Conservation (phyloP, 2,113 vertebrate genomes). For the Brienomyrus brachyistius region DNA sequence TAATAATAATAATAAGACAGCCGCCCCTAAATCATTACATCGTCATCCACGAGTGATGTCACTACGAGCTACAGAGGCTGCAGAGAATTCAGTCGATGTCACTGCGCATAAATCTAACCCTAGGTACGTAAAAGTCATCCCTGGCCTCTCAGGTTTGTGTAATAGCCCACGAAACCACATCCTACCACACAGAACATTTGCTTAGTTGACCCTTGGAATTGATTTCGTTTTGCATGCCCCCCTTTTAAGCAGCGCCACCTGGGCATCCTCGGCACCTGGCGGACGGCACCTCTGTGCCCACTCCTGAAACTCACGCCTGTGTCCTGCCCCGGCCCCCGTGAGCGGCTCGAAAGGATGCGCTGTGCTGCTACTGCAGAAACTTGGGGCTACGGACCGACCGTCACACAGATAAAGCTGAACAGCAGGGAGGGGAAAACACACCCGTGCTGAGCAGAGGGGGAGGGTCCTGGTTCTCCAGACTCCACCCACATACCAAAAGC, state of each 20-base stretch:
- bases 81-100: background rate
- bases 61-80: background rate
- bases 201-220: constrained; percentile 4
- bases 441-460: background rate
- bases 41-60: background rate
- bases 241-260: background rate
- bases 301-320: background rate
- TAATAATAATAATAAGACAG: too few species aligned
- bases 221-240: background rate
- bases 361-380: background rate
- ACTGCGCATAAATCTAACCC: background rate
- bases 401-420: background rate
- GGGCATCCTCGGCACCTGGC: background rate
- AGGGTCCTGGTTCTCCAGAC: background rate
- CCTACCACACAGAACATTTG: background rate
- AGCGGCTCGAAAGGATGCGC: background rate
- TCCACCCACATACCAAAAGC: background rate
- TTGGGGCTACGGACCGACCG: background rate
- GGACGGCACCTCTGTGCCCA: background rate
- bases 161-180: background rate
- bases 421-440: background rate
- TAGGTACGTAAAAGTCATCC: background rate
- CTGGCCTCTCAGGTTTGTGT: background rate
- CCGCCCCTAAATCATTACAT: background rate
- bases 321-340: background rate